Evolutionary conservation across 2,888 invertebrate genomes (phyloP).

Genomic region (Trachelus stipa): DNA sequence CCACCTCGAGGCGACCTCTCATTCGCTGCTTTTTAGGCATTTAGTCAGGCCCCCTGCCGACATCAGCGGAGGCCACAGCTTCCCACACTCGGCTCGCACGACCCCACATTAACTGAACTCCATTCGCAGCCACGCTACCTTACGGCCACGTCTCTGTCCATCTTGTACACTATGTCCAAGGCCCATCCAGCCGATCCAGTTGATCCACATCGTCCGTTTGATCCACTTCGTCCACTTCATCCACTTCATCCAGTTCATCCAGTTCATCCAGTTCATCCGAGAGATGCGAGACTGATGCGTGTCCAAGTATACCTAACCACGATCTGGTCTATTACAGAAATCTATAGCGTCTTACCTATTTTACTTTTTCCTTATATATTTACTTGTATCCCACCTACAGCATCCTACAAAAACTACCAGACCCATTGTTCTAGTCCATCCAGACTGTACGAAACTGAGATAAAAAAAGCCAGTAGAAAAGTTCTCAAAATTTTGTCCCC

Average conservation of each 20-base stretch:
- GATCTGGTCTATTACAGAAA: neutral
- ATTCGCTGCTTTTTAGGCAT: slow-evolving; percentile 3
- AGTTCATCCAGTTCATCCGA: neutral
- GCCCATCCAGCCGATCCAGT: neutral
- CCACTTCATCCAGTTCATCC: too few species aligned
- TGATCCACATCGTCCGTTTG: neutral
- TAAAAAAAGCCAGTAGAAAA: neutral
- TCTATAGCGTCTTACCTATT: neutral
- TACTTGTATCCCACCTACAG: neutral
- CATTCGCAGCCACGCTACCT: slow-evolving; percentile 14
- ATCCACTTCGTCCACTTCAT: neutral
- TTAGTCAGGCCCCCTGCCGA: slow-evolving; percentile 8
- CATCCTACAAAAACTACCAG: neutral
- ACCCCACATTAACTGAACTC: slow-evolving; percentile 34
- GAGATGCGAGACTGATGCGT: neutral
- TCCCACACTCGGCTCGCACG: slow-evolving; percentile 45
- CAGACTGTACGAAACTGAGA: neutral
- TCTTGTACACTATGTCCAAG: neutral
- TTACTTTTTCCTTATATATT: neutral
- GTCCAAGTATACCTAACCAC: neutral
- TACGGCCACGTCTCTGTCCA: neutral
- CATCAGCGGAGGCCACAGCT: slow-evolving; percentile 16
- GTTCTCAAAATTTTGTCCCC: neutral
- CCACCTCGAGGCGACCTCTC: slow-evolving; percentile 4
- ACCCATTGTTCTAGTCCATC: neutral